phyloP scores from a whole-genome alignment of 37 sponge, comb jelly and placozoan species.

The Chondrosia reniformis region DNA sequence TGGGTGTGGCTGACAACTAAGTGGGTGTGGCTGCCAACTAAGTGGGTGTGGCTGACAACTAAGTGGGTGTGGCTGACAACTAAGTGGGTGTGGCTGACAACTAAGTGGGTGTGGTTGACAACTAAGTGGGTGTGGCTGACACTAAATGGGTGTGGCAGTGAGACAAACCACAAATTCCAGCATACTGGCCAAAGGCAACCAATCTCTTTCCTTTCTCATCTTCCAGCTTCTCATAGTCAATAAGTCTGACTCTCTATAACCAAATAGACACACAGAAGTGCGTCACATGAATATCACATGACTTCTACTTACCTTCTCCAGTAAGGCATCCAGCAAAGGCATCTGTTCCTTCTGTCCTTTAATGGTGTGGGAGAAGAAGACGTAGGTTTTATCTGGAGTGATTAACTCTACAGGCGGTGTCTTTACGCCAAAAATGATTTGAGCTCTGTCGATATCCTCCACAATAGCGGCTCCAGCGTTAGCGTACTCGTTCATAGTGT shows the following conservation, averaged over 20 bases:
- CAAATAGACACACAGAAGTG: not conserved
- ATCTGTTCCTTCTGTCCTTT: slow-evolving; percentile 95
- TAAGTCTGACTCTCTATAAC: slow-evolving; percentile 65
- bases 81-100: too few relatives aligned
- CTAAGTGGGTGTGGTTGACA: too few relatives aligned
- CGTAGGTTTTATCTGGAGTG: slow-evolving; percentile 80
- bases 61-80: too few relatives aligned
- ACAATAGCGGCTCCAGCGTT: slow-evolving; percentile 79
- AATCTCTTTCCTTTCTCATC: slow-evolving; percentile 64
- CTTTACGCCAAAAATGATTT: slow-evolving; percentile 83
- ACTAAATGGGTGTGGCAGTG: too few relatives aligned
- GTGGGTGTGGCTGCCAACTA: too few relatives aligned
- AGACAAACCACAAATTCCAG: slow-evolving; percentile 89
- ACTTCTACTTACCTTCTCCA: slow-evolving; percentile 63
- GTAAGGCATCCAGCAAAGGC: slow-evolving; percentile 81
- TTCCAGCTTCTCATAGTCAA: slow-evolving; percentile 91
- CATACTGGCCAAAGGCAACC: slow-evolving; percentile 95
- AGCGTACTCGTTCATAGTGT: slow-evolving; percentile 83
- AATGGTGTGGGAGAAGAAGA: slow-evolving; percentile 98
- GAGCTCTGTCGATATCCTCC: slow-evolving; percentile 85
- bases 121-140: too few relatives aligned
- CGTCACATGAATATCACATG: not conserved
- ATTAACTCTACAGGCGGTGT: slow-evolving; percentile 54
- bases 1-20: too few relatives aligned
- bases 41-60: too few relatives aligned